Evolutionary conservation across 1,140 invertebrate genomes (phyloP).

Genomic region (Drosophila eugracilis): DNA sequence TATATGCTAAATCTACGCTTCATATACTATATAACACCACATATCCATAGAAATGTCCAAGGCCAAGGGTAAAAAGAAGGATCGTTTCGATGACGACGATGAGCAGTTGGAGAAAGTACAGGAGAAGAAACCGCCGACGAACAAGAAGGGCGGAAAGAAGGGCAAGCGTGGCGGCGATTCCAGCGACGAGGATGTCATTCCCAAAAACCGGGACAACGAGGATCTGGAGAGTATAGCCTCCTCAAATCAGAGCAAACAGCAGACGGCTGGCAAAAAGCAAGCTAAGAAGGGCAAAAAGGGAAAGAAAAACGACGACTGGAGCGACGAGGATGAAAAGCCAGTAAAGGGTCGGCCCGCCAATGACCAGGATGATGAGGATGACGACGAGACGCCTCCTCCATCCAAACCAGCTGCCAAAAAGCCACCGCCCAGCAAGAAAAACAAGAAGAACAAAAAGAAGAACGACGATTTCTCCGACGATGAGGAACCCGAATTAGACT

Average conservation of each 20-base stretch:
- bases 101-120: conserved; percentile 83
- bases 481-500: conserved; percentile 34
- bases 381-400: conserved; percentile 1
- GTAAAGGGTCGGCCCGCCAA: conserved; percentile 47
- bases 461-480: conserved; percentile 60
- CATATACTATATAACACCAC: neutral
- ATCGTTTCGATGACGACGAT: conserved; percentile 86
- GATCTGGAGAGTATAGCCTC: conserved; percentile 85
- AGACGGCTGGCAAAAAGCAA: conserved; percentile 64
- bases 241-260: conserved; percentile 87
- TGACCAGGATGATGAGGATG: conserved; percentile 29
- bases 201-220: conserved; percentile 79
- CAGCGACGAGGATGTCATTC: conserved; percentile 66
- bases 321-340: conserved; percentile 82
- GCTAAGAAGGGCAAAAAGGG: conserved; percentile 77
- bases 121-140: conserved; percentile 48
- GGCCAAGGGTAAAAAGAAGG: conserved; percentile 88
- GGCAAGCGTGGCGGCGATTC: conserved; percentile 75
- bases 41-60: conserved; percentile 84
- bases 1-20: neutral
- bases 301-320: conserved; percentile 76
- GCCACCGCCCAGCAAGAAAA: conserved; percentile 71
- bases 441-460: conserved; percentile 81
- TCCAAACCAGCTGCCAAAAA: conserved; percentile 62
- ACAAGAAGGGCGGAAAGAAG: conserved; percentile 71